Evolutionary conservation across 2,113 vertebrate genomes (phyloP), one percentile per base, ranked within the genome.

Genomic region (Nothoprocta pentlandii): DNA sequence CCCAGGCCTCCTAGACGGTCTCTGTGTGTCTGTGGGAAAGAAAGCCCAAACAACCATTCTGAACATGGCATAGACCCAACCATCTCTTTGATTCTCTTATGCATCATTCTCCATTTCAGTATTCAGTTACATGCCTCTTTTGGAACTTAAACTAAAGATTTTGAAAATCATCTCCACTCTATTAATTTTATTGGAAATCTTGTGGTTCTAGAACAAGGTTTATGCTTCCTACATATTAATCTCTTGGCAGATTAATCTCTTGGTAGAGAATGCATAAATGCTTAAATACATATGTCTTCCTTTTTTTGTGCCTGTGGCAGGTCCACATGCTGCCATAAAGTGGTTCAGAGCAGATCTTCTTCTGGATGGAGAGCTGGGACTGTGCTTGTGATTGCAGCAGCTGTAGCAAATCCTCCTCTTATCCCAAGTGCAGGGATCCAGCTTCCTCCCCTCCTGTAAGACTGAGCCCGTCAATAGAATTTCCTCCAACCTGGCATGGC

Each of bases 371-470:
- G 13, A 77, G 4, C 0, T 32, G 0, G 2, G 25, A 23, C 25
- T 74, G 28, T 28, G 26, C 30, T 0, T 0, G 25, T 7, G 3
- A 5, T 49, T 54, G 49, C 0, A 1, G 2, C 15, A 71, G 22
- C 46, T n/a, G 73, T 42, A 86, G 51, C 44, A 85, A 74, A 80
- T 44, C 30, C 8, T 80, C 12, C 71, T 83, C 28, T 16, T 26
- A 17, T 11, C 8, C 16, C 1, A 0, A 78, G 17, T 17, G 41
- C 8, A 5, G 10, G 47, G n/a, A 3, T 44, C 16, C 46, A n/a
- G 12, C 12, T 75, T 93, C 32, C 16, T 81, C 84, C 47, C 20
- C 1, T 61, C 5, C 3, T 2, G 32, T 46, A 34, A 7, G 6
- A 56, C 25, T 64, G 39, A 74, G 73, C 3, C 10, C 74, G 41